Base-by-base conservation (phyloP, 2,113 vertebrate species). In the Pardalotus punctatus region DNA sequence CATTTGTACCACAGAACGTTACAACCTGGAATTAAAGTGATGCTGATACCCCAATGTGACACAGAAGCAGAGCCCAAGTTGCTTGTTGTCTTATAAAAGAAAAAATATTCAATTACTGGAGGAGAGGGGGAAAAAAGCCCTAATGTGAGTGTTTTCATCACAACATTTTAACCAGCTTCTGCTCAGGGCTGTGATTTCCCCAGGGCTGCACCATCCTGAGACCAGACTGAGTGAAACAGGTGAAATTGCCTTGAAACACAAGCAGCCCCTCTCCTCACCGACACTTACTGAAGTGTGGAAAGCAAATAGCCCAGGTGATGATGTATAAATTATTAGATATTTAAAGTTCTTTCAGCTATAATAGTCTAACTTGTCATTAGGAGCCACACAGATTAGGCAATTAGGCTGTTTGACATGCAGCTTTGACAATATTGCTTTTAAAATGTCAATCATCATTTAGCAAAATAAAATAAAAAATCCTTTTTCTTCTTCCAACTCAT, bases 341-440 rank as follows among this genome's bases (percentile, higher is more conserved):
- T 81, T 83, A 57, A 62, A 66, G 86, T 78, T 81, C 82, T 93
- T 82, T 45, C 88, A 79, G 53, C n/a, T 76, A 31, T 31, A 64
- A 71, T 22, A 79, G 40, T 60, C 81, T 86, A 58, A 38, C 48
- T 74, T 74, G 77, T 89, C 84, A 67, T 91, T 67, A 90, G 66
- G 51, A 81, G 74, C 58, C 40, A 72, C 3, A 2, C 22, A 72
- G 81, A 69, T 66, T 35, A 76, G 74, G 65, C 53, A 91, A n/a
- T 90, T 67, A 56, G 66, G 70, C 54, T 70, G 64, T 53, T 35
- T 91, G 93, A 89, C 57, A 33, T 8, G n/a, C 0, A 6, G 36
- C n/a, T 94, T 64, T 88, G 74, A 88, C 87, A 93, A 81, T 31
- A 29, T 77, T 79, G 54, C 58, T 78, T 88, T 85, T 82, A 27